Evolutionary conservation across 1,140 invertebrate genomes (phyloP).

Genomic region (Trichonephila clavipes): DNA sequence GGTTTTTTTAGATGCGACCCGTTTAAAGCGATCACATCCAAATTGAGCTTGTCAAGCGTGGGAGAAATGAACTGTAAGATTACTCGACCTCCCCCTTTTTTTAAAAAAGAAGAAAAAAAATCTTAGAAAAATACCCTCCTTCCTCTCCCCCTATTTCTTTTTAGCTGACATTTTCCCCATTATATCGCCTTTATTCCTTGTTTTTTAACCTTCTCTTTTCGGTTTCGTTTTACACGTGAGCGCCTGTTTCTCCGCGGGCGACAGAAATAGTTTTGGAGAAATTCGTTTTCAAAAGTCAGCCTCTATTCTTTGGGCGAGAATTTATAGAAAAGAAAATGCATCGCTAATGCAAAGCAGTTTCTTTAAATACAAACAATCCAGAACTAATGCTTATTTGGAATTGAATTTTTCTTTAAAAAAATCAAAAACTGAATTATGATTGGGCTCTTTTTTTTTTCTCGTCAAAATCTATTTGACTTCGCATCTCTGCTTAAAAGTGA

Average conservation of each 20-base stretch:
- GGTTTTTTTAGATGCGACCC: conserved; percentile 5
- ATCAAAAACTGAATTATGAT: too few relatives aligned
- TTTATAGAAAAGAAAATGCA: too few relatives aligned
- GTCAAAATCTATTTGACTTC: too few relatives aligned
- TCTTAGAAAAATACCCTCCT: neutral
- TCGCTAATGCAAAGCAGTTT: too few relatives aligned
- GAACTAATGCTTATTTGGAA: too few relatives aligned
- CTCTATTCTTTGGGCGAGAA: neutral
- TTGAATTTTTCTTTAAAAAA: too few relatives aligned
- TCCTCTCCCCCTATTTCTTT: conserved; percentile 2
- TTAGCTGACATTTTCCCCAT: conserved; percentile 14
- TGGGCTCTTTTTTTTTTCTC: too few relatives aligned
- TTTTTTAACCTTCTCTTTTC: neutral
- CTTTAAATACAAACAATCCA: too few relatives aligned
- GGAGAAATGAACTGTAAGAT: conserved; percentile 52
- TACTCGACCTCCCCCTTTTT: neutral
- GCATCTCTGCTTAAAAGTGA: too few relatives aligned
- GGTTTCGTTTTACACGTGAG: neutral
- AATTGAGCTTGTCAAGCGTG: conserved; percentile 54
- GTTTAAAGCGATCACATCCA: conserved; percentile 19
- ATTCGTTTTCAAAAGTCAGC: neutral
- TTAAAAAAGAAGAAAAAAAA: neutral
- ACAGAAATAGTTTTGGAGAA: neutral
- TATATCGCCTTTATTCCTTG: neutral
- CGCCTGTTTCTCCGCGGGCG: neutral